These are phyloP conservation scores for Drosophila oshimai DNA, from an alignment of 1,140 invertebrate genomes.

Conservation along the genomic window DNA sequence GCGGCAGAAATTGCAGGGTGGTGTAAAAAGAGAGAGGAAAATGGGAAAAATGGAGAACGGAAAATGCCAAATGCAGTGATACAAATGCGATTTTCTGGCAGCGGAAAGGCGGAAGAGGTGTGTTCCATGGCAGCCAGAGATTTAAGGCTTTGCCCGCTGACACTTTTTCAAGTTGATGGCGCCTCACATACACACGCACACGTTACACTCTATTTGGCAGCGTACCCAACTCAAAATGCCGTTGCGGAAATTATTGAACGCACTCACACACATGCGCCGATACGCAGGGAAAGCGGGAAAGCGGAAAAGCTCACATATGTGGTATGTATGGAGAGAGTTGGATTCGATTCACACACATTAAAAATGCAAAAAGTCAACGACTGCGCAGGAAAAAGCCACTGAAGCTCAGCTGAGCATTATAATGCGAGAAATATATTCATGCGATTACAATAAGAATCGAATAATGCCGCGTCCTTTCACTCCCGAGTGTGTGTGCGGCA, in stretches of 20 bases:
- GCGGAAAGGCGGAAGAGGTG: slow-evolving; percentile 48
- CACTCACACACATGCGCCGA: slow-evolving; percentile 48
- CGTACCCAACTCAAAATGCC: slow-evolving; percentile 74
- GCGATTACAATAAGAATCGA: slow-evolving; percentile 79
- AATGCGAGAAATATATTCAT: slow-evolving; percentile 77
- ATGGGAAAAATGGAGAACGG: slow-evolving; percentile 6
- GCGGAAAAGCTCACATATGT: not conserved
- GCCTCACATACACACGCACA: slow-evolving; percentile 32
- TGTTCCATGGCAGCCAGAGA: slow-evolving; percentile 66
- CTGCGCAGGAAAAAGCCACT: slow-evolving; percentile 73
- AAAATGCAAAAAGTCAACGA: slow-evolving; percentile 80
- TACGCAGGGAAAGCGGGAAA: slow-evolving; percentile 18
- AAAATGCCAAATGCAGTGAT: slow-evolving; percentile 73
- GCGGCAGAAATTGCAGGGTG: slow-evolving; percentile 56
- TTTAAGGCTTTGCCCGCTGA: slow-evolving; percentile 73
- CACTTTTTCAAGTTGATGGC: slow-evolving; percentile 77
- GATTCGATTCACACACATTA: slow-evolving; percentile 62
- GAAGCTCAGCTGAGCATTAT: slow-evolving; percentile 70
- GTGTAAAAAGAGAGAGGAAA: not conserved
- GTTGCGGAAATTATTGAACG: slow-evolving; percentile 76
- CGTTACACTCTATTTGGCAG: slow-evolving; percentile 78
- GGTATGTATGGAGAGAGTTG: not conserved
- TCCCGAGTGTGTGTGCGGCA: not conserved
- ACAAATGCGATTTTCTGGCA: slow-evolving; percentile 72
- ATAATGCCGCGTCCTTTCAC: slow-evolving; percentile 48